These are phyloP conservation scores for Theretra japonica DNA, from an alignment of 2,888 invertebrate genomes.

Conservation along the genomic window DNA sequence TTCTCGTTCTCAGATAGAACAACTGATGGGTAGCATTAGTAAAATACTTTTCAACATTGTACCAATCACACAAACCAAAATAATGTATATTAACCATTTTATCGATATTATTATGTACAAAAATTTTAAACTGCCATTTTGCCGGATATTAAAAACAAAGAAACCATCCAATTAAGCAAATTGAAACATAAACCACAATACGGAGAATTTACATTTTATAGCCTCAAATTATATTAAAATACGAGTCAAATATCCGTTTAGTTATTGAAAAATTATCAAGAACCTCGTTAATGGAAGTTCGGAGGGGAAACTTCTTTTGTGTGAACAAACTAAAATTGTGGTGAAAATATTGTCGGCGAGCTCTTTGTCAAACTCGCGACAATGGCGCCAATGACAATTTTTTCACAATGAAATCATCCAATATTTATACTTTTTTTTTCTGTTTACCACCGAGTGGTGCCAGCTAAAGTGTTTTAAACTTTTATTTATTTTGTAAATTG, in stretches of 20 bases:
- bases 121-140: no score
- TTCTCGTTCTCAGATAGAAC: no score
- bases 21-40: no score
- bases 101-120: no score
- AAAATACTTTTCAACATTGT: no score
- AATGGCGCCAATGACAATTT: slow-evolving; percentile 39
- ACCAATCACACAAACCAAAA: no score
- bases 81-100: no score
- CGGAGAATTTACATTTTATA: no score
- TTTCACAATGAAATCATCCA: slow-evolving; percentile 26
- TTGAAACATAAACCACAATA: no score
- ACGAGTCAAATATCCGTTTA: slow-evolving; percentile 11
- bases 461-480: slow-evolving; percentile 23
- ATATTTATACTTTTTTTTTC: slow-evolving; percentile 25
- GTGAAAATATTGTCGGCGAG: slow-evolving; percentile 38
- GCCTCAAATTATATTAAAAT: neutral
- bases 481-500: slow-evolving; percentile 15
- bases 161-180: no score
- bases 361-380: slow-evolving; percentile 37
- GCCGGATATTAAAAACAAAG: no score
- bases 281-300: slow-evolving; percentile 19
- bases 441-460: slow-evolving; percentile 21
- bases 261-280: slow-evolving; percentile 20
- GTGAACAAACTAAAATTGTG: slow-evolving; percentile 38
- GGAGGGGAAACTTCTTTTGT: slow-evolving; percentile 28